Evolutionary conservation across 1,140 invertebrate genomes (phyloP).

Genomic region (Danaus plexippus): DNA sequence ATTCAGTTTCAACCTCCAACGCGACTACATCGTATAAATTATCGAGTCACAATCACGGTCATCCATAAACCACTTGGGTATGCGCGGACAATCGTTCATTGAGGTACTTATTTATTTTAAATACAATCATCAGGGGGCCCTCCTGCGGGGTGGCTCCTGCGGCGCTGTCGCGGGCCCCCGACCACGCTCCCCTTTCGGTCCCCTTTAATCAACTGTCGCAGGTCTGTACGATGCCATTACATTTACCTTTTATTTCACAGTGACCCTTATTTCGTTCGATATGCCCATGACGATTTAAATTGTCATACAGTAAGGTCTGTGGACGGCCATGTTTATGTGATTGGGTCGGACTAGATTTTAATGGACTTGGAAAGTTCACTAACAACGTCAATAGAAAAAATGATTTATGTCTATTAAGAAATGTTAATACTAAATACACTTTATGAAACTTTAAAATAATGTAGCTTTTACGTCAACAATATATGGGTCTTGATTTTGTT

Average conservation of each 20-base stretch:
- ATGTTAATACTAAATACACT: too few species aligned
- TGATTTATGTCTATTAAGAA: too few species aligned
- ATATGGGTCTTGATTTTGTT: too few species aligned
- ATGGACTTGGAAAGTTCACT: too few species aligned
- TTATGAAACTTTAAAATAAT: too few species aligned
- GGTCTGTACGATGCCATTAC: conserved; percentile 55
- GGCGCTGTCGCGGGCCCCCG: conserved; percentile 62
- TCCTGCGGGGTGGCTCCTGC: conserved; percentile 51
- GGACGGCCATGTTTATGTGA: conserved; percentile 58
- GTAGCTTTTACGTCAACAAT: too few species aligned
- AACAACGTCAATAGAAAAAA: too few species aligned
- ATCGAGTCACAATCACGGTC: conserved; percentile 43
- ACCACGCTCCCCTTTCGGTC: conserved; percentile 58
- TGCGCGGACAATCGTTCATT: conserved; percentile 68
- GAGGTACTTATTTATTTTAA: conserved; percentile 71
- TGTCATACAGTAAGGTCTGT: conserved; percentile 6
- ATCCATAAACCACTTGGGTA: conserved; percentile 52
- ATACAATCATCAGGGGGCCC: conserved; percentile 67
- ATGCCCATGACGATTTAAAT: conserved; percentile 8
- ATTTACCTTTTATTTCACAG: conserved; percentile 29
- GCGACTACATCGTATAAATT: conserved; percentile 49
- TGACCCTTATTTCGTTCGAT: conserved; percentile 15
- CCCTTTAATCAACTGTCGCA: conserved; percentile 70
- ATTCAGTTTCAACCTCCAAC: conserved; percentile 15
- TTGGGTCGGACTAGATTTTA: conserved; percentile 51